Percentiles rank a stretch among this genome's conserved stretches.
Evolutionary conservation across 2,797 vertebrate species (phyloP).

Genomic region (Sebastes variabilis): DNA sequence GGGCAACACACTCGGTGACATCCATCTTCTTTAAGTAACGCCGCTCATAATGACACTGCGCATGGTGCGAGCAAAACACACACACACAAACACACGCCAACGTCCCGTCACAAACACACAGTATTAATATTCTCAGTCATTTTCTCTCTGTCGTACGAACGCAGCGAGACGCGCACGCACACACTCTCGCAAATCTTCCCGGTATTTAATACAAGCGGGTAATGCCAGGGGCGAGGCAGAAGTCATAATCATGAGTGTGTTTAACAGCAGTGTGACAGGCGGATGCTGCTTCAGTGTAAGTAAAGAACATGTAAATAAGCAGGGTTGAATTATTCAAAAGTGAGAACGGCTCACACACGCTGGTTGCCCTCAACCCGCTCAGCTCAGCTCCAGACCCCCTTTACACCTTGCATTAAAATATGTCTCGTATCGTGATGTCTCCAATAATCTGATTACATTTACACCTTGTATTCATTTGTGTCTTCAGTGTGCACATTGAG

Average conservation of each 20-base stretch:
- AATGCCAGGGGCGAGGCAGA: conserved; percentile 62
- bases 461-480: too few relatives aligned
- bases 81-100: conserved; percentile 28
- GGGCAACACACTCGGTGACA: conserved; percentile 70
- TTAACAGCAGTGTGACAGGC: conserved; percentile 72
- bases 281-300: conserved; percentile 71
- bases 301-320: conserved; percentile 74
- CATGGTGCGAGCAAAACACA: conserved; percentile 51
- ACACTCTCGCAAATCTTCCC: conserved; percentile 16
- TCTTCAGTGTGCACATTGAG: too few relatives aligned
- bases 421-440: too few relatives aligned
- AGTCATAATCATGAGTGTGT: conserved; percentile 67
- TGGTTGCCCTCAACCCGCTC: conserved; percentile 15
- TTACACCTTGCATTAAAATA: too few relatives aligned
- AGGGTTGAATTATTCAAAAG: conserved; percentile 68
- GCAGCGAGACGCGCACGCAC: conserved; percentile 4
- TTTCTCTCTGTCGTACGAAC: conserved; percentile 37
- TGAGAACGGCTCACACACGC: conserved; percentile 41
- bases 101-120: conserved; percentile 20
- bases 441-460: too few relatives aligned
- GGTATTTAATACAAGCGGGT: conserved; percentile 63
- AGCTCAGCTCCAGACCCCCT: conserved; percentile 25
- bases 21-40: conserved; percentile 79
- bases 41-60: conserved; percentile 60
- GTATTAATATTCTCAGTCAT: conserved; percentile 55